phyloP scores from a whole-genome alignment of 2,797 vertebrate genomes.

The Hippocampus kuda region DNA sequence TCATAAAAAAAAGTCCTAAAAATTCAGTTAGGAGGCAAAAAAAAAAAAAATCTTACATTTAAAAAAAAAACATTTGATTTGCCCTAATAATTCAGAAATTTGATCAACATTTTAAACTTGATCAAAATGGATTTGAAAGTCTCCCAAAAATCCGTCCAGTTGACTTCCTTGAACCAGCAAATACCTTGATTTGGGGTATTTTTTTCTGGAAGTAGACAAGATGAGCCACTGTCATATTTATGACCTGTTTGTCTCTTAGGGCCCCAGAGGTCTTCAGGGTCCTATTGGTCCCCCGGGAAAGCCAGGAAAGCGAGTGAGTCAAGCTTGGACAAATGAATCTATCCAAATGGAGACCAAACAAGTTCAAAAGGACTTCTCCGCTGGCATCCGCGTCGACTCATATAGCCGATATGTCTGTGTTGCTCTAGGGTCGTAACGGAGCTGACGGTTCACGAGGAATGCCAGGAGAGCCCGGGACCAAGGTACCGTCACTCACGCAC shows the following conservation, averaged over 20 bases:
- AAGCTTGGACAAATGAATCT: not conserved
- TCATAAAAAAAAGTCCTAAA: no score
- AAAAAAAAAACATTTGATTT: no score
- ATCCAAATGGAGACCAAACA: not conserved
- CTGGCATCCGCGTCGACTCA: not conserved
- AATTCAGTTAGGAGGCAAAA: no score
- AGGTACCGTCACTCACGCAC: constrained; percentile 62
- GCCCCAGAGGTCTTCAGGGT: constrained; percentile 91
- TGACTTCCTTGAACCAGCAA: not conserved
- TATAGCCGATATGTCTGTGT: constrained; percentile 16
- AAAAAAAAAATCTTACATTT: not conserved
- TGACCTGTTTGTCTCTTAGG: constrained; percentile 61
- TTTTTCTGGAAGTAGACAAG: not conserved
- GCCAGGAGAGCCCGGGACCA: constrained; percentile 87
- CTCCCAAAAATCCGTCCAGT: not conserved
- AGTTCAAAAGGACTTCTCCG: not conserved
- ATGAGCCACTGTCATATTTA: not conserved
- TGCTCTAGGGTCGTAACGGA: constrained; percentile 82
- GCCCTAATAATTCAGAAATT: no score
- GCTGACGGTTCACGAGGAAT: constrained; percentile 90
- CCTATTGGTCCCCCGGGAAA: constrained; percentile 77
- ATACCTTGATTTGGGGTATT: not conserved
- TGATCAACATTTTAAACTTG: not conserved
- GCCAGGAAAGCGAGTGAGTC: constrained; percentile 79
- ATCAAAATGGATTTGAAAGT: not conserved